Base-by-base conservation (phyloP, 2,797 vertebrate species). In the Sebastes miniatus region DNA sequence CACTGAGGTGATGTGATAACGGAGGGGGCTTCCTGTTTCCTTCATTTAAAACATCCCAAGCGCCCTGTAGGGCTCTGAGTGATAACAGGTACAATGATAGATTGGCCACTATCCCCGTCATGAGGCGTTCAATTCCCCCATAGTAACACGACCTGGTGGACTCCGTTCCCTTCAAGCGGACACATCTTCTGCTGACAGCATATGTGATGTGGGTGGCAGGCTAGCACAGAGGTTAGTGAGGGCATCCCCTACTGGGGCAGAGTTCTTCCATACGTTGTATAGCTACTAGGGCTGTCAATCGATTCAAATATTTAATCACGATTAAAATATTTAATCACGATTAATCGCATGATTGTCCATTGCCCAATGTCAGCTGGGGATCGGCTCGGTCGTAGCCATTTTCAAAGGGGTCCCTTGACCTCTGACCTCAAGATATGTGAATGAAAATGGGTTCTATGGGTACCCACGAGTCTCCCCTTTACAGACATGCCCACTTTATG, bases 1-100 rank as follows among this genome's bases (percentile, higher is more conserved):
- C 73, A 75, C 31, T 11, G 62, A 78, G 79, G 77, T 86, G 83
- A 81, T 20, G 54, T 24, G 89, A 93, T 92, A 93, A 85, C 59
- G 27, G 75, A 82, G 29, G 47, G 67, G 34, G 62, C 34, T 76
- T 85, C 68, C 76, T 77, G 81, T 73, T 83, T 77, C 81, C 65
- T 79, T 82, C 80, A 62, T 67, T 85, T 81, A 80, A 73, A 85
- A 39, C 67, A 57, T 57, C 64, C 54, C 70, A 34, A 52, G 39
- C 83, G 50, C 61, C 69, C 56, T 63, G 25, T 22, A 72, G 72
- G 74, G 69, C 59, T 77, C 65, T 2, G 31, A 76, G 58, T 79
- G 85, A 83, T 84, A 85, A 80, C 76, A 34, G 54, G 24, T 66
- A 64, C 73, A 32, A 65, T 66, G 69, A 86, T 20, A 64, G 56